These are phyloP conservation scores for Melanotaenia nigrans DNA, from an alignment of 2,797 vertebrate genomes.

Conservation along the genomic window DNA sequence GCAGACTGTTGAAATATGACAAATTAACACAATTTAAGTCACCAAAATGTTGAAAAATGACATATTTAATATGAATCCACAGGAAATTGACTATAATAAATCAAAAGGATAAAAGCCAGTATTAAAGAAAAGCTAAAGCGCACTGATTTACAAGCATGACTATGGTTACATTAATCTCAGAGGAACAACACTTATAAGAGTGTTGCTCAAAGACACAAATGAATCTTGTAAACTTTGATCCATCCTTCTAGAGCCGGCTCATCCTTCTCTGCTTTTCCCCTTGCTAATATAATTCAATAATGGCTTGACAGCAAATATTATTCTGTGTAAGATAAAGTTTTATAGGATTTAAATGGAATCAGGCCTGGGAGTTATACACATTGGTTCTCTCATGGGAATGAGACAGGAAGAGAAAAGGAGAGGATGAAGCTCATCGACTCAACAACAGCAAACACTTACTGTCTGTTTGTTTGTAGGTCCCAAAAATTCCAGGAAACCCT, in stretches of 20 bases:
- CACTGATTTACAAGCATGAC: background rate
- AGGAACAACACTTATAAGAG: constrained; percentile 8
- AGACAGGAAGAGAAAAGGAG: constrained; percentile 33
- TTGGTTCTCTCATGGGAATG: constrained; percentile 54
- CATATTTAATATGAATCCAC: background rate
- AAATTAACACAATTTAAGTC: background rate
- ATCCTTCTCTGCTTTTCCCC: constrained; percentile 24
- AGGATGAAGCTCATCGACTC: constrained; percentile 14
- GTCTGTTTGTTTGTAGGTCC: constrained; percentile 31
- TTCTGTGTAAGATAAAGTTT: constrained; percentile 71
- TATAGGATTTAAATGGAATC: constrained; percentile 71
- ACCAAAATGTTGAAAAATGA: background rate
- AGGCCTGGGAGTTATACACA: constrained; percentile 63
- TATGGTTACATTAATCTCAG: constrained; percentile 1
- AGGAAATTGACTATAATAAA: background rate
- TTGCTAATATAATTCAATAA: constrained; percentile 58
- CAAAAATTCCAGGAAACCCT: constrained; percentile 16
- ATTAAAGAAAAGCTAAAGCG: background rate
- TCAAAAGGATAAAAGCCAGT: background rate
- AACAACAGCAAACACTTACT: constrained; percentile 10
- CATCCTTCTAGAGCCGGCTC: constrained; percentile 19
- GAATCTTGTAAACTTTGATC: constrained; percentile 42
- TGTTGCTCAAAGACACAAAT: background rate
- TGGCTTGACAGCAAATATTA: constrained; percentile 76
- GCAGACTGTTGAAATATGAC: background rate